Percentiles rank a stretch among this genome's conserved stretches.
phyloP scores from a whole-genome alignment of 2,888 invertebrate genomes.

The Drosophila affinis region DNA sequence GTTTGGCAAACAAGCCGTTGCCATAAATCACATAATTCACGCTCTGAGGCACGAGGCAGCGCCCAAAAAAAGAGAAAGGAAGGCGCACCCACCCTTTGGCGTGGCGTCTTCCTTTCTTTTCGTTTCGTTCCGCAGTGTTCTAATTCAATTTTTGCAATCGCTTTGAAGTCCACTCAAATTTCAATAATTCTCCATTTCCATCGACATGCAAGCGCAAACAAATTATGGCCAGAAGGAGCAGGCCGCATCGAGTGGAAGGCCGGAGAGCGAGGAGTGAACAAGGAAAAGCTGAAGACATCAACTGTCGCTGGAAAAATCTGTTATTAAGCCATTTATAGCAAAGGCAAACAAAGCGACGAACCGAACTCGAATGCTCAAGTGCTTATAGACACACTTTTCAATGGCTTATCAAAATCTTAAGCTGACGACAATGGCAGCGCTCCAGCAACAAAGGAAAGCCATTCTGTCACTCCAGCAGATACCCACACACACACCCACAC shows the following conservation, averaged over 20 bases:
- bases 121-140: constrained; percentile 18
- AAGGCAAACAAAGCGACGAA: constrained; percentile 54
- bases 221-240: constrained; percentile 50
- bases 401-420: constrained; percentile 77
- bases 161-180: constrained; percentile 80
- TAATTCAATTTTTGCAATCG: constrained; percentile 73
- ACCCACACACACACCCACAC: no score
- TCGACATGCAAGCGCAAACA: constrained; percentile 64
- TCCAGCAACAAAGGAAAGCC: constrained; percentile 49
- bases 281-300: constrained; percentile 46
- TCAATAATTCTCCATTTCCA: constrained; percentile 71
- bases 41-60: constrained; percentile 50
- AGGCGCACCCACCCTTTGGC: constrained; percentile 31
- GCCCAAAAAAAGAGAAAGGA: constrained; percentile 7
- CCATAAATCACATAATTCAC: constrained; percentile 79
- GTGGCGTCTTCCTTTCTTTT: background rate
- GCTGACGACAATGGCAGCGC: constrained; percentile 59
- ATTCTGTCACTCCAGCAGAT: constrained; percentile 4
- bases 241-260: constrained; percentile 13
- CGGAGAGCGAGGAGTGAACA: background rate
- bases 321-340: constrained; percentile 65
- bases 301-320: constrained; percentile 50
- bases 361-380: constrained; percentile 62
- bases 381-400: constrained; percentile 75
- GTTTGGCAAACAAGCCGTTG: constrained; percentile 66